phyloP scores from a whole-genome alignment of 2,113 vertebrate species.

The Pseudonaja textilis region DNA sequence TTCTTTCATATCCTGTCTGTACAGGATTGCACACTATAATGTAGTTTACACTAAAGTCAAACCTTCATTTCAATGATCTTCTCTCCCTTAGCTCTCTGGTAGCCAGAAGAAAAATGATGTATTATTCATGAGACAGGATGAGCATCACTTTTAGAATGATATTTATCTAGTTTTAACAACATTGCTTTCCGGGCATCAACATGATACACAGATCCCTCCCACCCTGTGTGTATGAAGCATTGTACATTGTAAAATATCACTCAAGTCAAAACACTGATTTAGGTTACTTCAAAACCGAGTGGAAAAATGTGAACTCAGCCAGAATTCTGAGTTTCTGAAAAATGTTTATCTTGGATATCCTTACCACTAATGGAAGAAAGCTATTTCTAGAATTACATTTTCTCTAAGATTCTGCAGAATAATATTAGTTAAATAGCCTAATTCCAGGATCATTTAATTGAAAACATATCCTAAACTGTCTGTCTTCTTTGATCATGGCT shows the following conservation, averaged over 20 bases:
- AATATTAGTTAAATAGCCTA: background rate
- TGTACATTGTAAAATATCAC: constrained; percentile 18
- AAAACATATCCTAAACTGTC: background rate
- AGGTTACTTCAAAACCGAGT: constrained; percentile 18
- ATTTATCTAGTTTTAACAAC: background rate
- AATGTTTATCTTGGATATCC: constrained; percentile 20
- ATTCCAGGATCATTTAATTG: constrained; percentile 1
- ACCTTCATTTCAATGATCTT: background rate
- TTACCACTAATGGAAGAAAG: constrained; percentile 28
- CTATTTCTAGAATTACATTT: constrained; percentile 21
- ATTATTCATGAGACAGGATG: background rate
- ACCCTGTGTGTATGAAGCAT: background rate
- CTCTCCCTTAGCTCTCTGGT: background rate
- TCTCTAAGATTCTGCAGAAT: background rate
- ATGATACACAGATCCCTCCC: background rate
- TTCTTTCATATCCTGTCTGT: background rate
- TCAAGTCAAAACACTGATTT: constrained; percentile 30
- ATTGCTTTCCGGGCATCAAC: background rate
- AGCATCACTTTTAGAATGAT: background rate
- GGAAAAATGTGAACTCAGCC: constrained; percentile 24
- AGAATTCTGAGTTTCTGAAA: constrained; percentile 19
- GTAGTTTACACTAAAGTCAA: background rate
- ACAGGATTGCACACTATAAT: no score
- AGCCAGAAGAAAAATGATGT: background rate
- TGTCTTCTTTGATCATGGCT: background rate